Percentiles rank a stretch among this genome's conserved stretches.
These are phyloP conservation scores for Cyclura pinguis DNA, from an alignment of 2,797 vertebrate genomes.

Conservation along the genomic window DNA sequence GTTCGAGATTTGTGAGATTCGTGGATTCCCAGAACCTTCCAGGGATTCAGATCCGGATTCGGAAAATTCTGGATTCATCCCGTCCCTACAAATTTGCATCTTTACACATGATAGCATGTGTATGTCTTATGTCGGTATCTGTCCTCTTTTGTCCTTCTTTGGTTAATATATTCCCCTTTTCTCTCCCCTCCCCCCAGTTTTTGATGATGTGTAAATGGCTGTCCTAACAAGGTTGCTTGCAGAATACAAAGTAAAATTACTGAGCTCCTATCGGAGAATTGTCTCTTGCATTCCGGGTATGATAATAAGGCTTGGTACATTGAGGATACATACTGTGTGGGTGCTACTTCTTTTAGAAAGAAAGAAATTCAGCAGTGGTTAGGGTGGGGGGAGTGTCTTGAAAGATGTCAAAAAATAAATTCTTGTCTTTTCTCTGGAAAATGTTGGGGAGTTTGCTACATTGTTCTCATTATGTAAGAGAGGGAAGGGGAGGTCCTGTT, in stretches of 20 bases:
- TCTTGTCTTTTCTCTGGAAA: constrained; percentile 3
- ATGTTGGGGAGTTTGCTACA: constrained; percentile 12
- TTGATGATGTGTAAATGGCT: background rate
- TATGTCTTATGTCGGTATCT: background rate
- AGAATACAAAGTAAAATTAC: background rate
- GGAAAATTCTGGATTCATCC: too few relatives aligned
- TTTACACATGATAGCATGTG: background rate
- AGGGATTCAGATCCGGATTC: too few relatives aligned
- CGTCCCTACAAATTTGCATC: background rate
- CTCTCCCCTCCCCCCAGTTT: background rate
- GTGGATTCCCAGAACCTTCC: too few relatives aligned
- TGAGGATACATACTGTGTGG: constrained; percentile 20
- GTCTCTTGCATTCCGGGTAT: background rate
- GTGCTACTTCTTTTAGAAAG: constrained; percentile 48
- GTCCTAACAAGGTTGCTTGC: background rate
- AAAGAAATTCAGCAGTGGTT: constrained; percentile 43
- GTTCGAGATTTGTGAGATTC: too few relatives aligned
- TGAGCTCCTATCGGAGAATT: background rate
- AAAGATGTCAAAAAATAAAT: constrained; percentile 38
- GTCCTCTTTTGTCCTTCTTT: background rate
- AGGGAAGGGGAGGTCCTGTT: constrained; percentile 2
- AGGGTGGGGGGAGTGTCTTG: constrained; percentile 41
- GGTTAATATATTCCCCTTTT: background rate
- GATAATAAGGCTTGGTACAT: constrained; percentile 27
- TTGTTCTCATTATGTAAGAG: constrained; percentile 47